Evolutionary conservation across 2,888 invertebrate genomes (phyloP).

Genomic region (Poecilus cupreus): DNA sequence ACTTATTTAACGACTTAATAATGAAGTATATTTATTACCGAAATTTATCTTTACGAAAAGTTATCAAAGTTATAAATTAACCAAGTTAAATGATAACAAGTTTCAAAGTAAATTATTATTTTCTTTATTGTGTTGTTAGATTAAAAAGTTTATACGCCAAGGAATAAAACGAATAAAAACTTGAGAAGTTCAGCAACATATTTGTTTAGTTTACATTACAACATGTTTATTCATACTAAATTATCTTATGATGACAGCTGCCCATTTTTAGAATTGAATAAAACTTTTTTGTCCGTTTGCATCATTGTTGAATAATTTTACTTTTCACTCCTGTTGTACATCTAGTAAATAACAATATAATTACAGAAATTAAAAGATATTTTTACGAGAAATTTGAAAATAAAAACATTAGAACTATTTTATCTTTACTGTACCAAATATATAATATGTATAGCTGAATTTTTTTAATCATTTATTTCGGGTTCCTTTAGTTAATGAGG

Average conservation of each 20-base stretch:
- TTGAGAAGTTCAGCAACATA: background rate
- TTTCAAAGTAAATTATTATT: conserved; percentile 4
- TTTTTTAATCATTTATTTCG: background rate
- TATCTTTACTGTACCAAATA: background rate
- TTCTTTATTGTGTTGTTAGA: background rate
- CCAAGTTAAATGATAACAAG: conserved; percentile 14
- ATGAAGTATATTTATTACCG: background rate
- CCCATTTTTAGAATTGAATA: conserved; percentile 34
- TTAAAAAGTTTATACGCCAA: background rate
- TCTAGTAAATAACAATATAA: background rate
- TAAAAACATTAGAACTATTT: background rate
- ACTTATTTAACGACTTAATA: background rate
- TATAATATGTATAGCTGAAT: background rate
- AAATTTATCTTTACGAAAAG: conserved; percentile 10
- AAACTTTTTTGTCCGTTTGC: conserved; percentile 1
- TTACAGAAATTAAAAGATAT: background rate
- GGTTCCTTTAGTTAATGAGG: conserved; percentile 1
- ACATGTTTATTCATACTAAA: conserved; percentile 30
- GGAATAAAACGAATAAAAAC: background rate
- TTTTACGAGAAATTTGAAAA: background rate
- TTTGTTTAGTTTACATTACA: conserved; percentile 12
- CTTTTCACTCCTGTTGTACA: background rate
- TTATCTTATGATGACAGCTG: conserved; percentile 23
- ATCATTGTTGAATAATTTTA: conserved; percentile 29
- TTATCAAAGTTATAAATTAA: conserved; percentile 12